Evolutionary conservation across 2,797 vertebrate genomes (phyloP), one percentile per base, ranked within the genome.

Genomic region (Choloepus didactylus): DNA sequence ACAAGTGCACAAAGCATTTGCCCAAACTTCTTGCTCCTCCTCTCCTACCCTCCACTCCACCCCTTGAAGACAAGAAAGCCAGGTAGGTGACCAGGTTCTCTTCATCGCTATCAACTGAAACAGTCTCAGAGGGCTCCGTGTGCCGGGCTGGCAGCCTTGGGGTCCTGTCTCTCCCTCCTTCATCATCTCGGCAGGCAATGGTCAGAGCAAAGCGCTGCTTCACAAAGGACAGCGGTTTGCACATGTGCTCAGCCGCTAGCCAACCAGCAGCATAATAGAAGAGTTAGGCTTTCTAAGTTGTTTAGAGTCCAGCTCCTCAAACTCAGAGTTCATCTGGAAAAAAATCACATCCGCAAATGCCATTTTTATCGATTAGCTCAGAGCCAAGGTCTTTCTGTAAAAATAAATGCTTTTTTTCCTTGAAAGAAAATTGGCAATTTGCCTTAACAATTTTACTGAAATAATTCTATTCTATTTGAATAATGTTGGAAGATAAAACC

Each of bases 401-500:
- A 96, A 97, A 96, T 69, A 77, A 86, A 85, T 80, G 67, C 66
- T 73, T 64, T 69, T 84, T 75, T n/a, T 88, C 60, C 59, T 75
- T 95, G 87, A 88, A 93, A 95, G 87, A 86, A 95, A 96, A 94
- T 94, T 82, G 94, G 67, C 93, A 86, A 96, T 92, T 96, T 96
- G 96, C 93, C 92, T 94, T 87, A 86, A 90, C n/a, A 29, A 19
- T 91, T 93, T 96, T 92, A 95, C 83, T 94, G 92, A 96, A 95
- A 92, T 92, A 62, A 89, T 96, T 97, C 95, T 89, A 38, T 96
- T 95, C 94, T 96, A 51, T 95, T 89, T 93, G 93, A 96, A 95
- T 96, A 96, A 92, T 60, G 56, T 84, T 79, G 86, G 82, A 94
- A 97, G 96, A 97, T 96, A 93, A 97, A 96, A 95, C 72, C 41